Conservation (phyloP, 1,140 invertebrate genomes). For the Leptinotarsa undecemlineata region DNA sequence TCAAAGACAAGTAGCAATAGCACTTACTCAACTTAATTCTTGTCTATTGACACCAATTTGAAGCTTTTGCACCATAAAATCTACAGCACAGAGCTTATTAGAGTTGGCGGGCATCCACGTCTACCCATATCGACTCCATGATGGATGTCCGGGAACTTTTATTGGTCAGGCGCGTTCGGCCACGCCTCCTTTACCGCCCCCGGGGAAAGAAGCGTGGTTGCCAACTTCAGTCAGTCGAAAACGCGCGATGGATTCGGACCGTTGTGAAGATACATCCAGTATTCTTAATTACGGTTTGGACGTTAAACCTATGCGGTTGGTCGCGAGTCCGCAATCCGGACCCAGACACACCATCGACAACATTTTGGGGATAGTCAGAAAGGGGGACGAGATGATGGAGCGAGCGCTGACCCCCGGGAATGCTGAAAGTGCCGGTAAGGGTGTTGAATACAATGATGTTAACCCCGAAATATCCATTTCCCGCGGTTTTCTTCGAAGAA, state of each 20-base stretch:
- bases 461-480: too few species aligned
- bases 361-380: conserved; percentile 54
- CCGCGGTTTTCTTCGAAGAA: too few species aligned
- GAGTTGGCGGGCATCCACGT: conserved; percentile 38
- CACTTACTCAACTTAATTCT: conserved; percentile 42
- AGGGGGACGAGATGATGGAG: conserved; percentile 45
- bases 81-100: conserved; percentile 39
- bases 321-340: conserved; percentile 48
- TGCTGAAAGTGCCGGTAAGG: conserved; percentile 53
- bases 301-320: conserved; percentile 52
- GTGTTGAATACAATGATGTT: background rate
- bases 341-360: conserved; percentile 57
- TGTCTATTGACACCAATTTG: conserved; percentile 43
- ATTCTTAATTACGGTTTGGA: conserved; percentile 50
- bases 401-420: conserved; percentile 50
- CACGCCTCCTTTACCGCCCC: conserved; percentile 45
- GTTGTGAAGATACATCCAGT: conserved; percentile 51
- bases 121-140: conserved; percentile 46
- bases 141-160: conserved; percentile 38
- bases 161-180: conserved; percentile 37
- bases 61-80: conserved; percentile 42
- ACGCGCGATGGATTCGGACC: conserved; percentile 54
- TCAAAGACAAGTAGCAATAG: conserved; percentile 38
- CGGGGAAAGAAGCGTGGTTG: conserved; percentile 36
- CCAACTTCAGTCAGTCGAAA: conserved; percentile 50